Evolutionary conservation across 2,797 vertebrate genomes (phyloP).

Genomic region (Cyclopterus lumpus): DNA sequence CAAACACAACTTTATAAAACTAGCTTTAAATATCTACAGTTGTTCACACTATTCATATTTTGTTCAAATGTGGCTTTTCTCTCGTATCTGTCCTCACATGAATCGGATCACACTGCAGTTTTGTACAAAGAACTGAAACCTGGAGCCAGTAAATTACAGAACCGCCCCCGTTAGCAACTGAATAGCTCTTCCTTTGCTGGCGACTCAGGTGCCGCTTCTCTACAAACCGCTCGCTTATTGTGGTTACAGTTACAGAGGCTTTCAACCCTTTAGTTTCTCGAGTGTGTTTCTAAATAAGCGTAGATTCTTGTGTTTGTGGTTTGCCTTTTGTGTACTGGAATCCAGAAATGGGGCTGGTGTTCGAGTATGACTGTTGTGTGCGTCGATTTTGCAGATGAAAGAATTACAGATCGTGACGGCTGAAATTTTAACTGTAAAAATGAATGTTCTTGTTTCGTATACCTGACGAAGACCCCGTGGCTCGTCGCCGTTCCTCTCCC

Average conservation of each 20-base stretch:
- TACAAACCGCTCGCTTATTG: neutral
- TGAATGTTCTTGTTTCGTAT: slow-evolving; percentile 16
- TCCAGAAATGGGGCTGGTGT: neutral
- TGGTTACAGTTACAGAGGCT: slow-evolving; percentile 8
- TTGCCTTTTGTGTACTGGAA: slow-evolving; percentile 1
- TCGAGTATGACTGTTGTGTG: neutral
- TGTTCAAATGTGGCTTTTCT: neutral
- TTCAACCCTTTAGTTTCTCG: neutral
- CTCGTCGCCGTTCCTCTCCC: slow-evolving; percentile 47
- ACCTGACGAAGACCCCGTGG: slow-evolving; percentile 29
- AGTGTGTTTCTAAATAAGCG: neutral
- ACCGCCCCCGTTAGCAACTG: slow-evolving; percentile 36
- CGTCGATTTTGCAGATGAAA: slow-evolving; percentile 1
- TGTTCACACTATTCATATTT: rapidly evolving
- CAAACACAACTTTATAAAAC: neutral
- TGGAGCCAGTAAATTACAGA: slow-evolving; percentile 24
- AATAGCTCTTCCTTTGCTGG: slow-evolving; percentile 68
- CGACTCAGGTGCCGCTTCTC: slow-evolving; percentile 65
- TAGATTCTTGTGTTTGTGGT: neutral
- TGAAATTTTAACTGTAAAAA: slow-evolving; percentile 17
- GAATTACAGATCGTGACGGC: neutral
- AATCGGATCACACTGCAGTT: slow-evolving; percentile 17
- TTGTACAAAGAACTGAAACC: slow-evolving; percentile 82
- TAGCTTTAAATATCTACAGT: neutral
- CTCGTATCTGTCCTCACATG: neutral